These are phyloP conservation scores for Alectura lathami DNA, from an alignment of 2,113 vertebrate genomes.

Conservation along the genomic window DNA sequence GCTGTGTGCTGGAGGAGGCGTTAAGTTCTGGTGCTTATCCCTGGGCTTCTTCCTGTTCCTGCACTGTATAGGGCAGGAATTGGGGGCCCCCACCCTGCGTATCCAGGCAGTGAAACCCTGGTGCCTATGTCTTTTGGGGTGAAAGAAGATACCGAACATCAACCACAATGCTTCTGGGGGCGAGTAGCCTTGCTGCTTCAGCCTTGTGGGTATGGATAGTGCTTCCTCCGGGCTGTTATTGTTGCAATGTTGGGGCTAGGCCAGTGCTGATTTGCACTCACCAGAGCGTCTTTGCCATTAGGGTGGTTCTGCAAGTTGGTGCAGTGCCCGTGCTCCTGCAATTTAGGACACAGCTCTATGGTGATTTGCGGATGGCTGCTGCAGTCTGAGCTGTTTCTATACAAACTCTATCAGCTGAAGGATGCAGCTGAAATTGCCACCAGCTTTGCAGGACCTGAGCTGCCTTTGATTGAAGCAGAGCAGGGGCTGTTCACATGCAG, in stretches of 20 bases:
- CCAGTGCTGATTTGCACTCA: background rate
- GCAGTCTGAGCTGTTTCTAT: background rate
- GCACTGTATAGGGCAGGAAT: background rate
- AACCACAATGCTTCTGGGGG: fast-evolving
- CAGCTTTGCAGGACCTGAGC: background rate
- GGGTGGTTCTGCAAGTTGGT: background rate
- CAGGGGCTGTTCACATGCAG: background rate
- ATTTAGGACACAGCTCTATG: background rate
- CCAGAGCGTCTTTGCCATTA: background rate
- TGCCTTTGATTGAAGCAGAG: background rate
- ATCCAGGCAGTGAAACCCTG: background rate
- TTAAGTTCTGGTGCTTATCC: background rate
- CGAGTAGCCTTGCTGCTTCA: background rate
- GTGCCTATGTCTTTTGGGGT: background rate
- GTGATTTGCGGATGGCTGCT: background rate
- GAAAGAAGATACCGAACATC: background rate
- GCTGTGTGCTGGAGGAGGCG: background rate
- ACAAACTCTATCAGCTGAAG: background rate
- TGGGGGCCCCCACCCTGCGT: background rate
- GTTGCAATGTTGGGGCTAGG: background rate
- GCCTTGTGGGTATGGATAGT: background rate
- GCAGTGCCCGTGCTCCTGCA: background rate
- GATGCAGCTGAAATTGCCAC: background rate
- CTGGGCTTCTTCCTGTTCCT: background rate
- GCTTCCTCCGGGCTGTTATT: background rate